Conservation (phyloP, 2,113 vertebrate genomes). For the Leptodactylus fuscus region DNA sequence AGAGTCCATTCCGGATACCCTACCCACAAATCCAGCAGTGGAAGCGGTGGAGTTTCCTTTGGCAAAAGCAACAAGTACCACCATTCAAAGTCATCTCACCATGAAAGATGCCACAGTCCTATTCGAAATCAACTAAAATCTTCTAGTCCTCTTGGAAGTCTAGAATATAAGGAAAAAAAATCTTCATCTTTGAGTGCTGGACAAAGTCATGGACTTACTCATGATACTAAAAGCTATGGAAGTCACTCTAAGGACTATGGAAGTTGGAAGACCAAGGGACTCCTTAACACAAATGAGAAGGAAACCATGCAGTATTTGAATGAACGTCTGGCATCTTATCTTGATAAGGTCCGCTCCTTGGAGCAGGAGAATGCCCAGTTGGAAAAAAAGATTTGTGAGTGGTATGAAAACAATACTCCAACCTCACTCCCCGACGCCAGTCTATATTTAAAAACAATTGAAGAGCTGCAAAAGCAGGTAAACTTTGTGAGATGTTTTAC, state of each 20-base stretch:
- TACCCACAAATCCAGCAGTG: background rate
- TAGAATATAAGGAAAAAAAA: background rate
- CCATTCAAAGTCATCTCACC: background rate
- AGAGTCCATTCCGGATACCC: background rate
- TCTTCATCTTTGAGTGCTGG: background rate
- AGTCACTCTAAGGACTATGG: background rate
- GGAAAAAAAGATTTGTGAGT: slow-evolving; percentile 26
- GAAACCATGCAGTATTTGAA: slow-evolving; percentile 49
- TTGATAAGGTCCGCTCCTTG: slow-evolving; percentile 22
- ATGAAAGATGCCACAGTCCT: background rate
- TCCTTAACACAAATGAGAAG: slow-evolving; percentile 35
- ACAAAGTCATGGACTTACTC: background rate
- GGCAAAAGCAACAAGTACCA: background rate
- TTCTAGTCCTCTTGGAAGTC: background rate
- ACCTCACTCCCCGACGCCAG: slow-evolving; percentile 10
- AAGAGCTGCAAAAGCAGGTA: slow-evolving; percentile 34
- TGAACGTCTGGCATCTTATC: slow-evolving; percentile 31
- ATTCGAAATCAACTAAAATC: background rate
- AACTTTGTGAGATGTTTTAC: background rate
- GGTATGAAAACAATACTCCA: slow-evolving; percentile 29
- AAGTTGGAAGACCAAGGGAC: background rate
- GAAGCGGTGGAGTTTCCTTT: background rate
- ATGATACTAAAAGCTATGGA: background rate
- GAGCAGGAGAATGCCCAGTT: slow-evolving; percentile 25
- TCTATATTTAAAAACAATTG: background rate